A percentile compares a stretch with the other conserved stretches of the same genome.
Evolutionary conservation across 1,140 invertebrate genomes (phyloP).

Genomic region (Penaeus indicus): DNA sequence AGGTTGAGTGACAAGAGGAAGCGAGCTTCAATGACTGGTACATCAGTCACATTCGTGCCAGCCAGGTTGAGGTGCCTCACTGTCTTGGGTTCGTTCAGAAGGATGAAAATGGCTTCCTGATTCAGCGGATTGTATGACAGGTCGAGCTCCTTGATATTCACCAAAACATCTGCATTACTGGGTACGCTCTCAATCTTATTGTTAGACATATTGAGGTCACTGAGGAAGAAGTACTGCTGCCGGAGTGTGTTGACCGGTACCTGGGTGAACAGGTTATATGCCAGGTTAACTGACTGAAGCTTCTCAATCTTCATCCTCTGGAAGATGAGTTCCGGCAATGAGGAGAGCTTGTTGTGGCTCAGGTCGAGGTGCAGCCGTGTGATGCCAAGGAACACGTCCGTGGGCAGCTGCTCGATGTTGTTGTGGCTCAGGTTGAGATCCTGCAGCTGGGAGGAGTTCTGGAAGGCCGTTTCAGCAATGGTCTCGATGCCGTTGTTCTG

Average conservation of each 20-base stretch:
- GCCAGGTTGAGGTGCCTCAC: conserved; percentile 85
- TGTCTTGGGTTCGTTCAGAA: conserved; percentile 90
- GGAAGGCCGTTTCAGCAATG: conserved; percentile 87
- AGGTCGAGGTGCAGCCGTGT: conserved; percentile 83
- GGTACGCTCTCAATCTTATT: conserved; percentile 85
- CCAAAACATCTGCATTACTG: conserved; percentile 85
- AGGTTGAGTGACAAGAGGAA: conserved; percentile 87
- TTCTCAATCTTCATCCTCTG: conserved; percentile 82
- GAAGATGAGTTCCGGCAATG: conserved; percentile 87
- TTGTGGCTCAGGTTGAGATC: conserved; percentile 83
- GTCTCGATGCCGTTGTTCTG: conserved; percentile 82
- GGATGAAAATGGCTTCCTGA: conserved; percentile 79
- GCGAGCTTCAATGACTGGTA: conserved; percentile 83
- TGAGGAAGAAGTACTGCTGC: conserved; percentile 85
- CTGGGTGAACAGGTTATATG: conserved; percentile 81
- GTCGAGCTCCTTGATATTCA: conserved; percentile 88
- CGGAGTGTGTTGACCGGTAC: conserved; percentile 84
- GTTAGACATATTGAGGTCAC: conserved; percentile 82
- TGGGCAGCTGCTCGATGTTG: conserved; percentile 81
- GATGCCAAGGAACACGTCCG: conserved; percentile 86
- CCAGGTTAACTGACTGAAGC: conserved; percentile 85
- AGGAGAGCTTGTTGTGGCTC: conserved; percentile 79
- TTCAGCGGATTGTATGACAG: conserved; percentile 87
- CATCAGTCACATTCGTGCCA: conserved; percentile 79
- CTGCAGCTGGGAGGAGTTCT: conserved; percentile 90